A percentile compares a stretch with the other conserved stretches of the same genome.
Evolutionary conservation across 2,113 vertebrate species (phyloP).

Genomic region (Gadus chalcogrammus): DNA sequence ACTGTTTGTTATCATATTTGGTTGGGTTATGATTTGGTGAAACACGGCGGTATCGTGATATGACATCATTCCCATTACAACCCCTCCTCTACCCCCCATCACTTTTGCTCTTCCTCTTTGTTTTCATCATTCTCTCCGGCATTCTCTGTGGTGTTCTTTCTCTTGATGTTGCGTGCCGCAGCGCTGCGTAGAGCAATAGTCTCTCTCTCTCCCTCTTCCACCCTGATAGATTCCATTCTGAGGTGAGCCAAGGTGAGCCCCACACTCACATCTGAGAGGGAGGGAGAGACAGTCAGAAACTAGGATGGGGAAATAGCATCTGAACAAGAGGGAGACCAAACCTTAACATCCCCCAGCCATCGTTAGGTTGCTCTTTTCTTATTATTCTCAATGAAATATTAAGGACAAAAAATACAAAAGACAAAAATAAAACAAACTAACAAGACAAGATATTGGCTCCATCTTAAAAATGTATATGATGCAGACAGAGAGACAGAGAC

Average conservation of each 20-base stretch:
- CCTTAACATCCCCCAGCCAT: not conserved
- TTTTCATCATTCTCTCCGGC: too few species aligned
- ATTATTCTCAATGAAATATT: too few species aligned
- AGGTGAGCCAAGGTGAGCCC: constrained; percentile 49
- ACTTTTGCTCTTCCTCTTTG: too few species aligned
- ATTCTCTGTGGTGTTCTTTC: too few species aligned
- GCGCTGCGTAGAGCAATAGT: not conserved
- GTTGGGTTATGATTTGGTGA: too few species aligned
- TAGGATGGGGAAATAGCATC: too few species aligned
- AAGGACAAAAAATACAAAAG: not conserved
- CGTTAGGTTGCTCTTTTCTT: not conserved
- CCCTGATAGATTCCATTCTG: constrained; percentile 26
- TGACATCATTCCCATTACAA: too few species aligned
- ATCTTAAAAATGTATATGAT: not conserved
- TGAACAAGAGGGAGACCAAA: not conserved
- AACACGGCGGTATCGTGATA: too few species aligned
- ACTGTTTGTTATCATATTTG: too few species aligned
- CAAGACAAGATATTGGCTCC: not conserved
- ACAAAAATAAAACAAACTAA: not conserved
- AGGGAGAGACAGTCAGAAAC: constrained; percentile 9
- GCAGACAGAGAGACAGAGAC: not conserved
- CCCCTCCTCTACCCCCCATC: too few species aligned
- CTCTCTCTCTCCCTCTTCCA: too few species aligned
- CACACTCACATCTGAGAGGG: constrained; percentile 10
- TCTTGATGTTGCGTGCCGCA: too few species aligned